Conservation (phyloP, 1,140 invertebrate genomes). For the Parapsyche elsis region DNA sequence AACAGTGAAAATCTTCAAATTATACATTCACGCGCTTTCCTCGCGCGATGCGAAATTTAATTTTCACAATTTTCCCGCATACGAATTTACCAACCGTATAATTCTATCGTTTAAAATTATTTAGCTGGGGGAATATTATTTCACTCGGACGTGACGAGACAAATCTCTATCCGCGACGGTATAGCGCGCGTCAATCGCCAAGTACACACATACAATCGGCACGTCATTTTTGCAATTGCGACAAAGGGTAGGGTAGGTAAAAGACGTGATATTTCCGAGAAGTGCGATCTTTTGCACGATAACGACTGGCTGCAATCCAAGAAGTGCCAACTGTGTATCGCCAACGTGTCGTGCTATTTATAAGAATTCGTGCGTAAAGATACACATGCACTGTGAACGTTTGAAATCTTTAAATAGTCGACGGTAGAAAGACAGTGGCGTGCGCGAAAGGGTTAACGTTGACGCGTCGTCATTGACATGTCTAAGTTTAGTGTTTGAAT, state of each 20-base stretch:
- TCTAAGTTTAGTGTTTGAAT: too few species aligned
- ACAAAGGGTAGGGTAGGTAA: not conserved
- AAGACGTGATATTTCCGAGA: conserved; percentile 1
- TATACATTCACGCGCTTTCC: not conserved
- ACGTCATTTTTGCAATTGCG: not conserved
- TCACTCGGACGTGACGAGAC: too few species aligned
- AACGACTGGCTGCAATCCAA: conserved; percentile 23
- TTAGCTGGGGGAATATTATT: too few species aligned
- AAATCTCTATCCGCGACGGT: too few species aligned
- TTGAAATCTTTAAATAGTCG: not conserved
- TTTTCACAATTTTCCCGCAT: not conserved
- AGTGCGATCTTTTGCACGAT: conserved; percentile 5
- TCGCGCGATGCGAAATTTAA: not conserved
- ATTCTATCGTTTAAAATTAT: conserved; percentile 23
- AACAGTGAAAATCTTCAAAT: conserved; percentile 6
- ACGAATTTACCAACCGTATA: conserved; percentile 4
- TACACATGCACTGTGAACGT: not conserved
- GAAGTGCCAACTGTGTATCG: not conserved
- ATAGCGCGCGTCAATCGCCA: too few species aligned
- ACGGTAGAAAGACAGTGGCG: not conserved
- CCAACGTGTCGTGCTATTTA: conserved; percentile 2
- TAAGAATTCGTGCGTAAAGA: conserved; percentile 15
- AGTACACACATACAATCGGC: too few species aligned
- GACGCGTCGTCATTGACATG: not conserved
- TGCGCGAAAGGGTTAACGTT: not conserved